A percentile compares a stretch with the other conserved stretches of the same genome.
These are phyloP conservation scores for Hippasteria phrygiana DNA, from an alignment of 53 echinoderm and acorn worm species.

Conservation along the genomic window DNA sequence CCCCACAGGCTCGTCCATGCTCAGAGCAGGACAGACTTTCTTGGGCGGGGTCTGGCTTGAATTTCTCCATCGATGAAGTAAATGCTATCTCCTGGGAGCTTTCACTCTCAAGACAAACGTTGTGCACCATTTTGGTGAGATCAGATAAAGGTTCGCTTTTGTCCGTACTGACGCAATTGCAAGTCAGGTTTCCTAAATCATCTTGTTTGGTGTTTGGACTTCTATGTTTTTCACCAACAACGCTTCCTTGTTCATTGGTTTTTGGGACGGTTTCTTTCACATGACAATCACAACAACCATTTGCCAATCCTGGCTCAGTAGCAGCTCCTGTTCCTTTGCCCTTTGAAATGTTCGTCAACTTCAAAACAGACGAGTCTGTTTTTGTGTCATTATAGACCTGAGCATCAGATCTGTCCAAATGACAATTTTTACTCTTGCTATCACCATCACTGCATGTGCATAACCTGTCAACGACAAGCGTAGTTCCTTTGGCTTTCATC, in stretches of 20 bases:
- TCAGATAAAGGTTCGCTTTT: constrained; percentile 63
- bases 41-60: not conserved
- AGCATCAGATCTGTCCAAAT: not conserved
- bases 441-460: not conserved
- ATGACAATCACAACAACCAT: constrained; percentile 45
- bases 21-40: not conserved
- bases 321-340: not conserved
- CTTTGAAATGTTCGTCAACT: not conserved
- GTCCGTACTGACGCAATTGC: constrained; percentile 15
- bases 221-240: not conserved
- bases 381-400: not conserved
- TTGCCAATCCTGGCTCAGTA: constrained; percentile 3
- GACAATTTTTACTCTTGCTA: not conserved
- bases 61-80: constrained; percentile 17
- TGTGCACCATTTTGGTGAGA: constrained; percentile 75
- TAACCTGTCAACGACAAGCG: not conserved
- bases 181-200: not conserved
- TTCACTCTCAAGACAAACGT: constrained; percentile 62
- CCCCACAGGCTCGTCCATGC: constrained; percentile 13
- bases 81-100: constrained; percentile 8
- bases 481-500: not conserved
- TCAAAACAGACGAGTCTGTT: not conserved
- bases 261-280: not conserved
- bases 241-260: not conserved
- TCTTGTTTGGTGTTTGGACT: not conserved